A percentile compares a stretch with the other conserved stretches of the same genome.
phyloP scores from a whole-genome alignment of 1,140 invertebrate genomes.

The Coptotermes formosanus region DNA sequence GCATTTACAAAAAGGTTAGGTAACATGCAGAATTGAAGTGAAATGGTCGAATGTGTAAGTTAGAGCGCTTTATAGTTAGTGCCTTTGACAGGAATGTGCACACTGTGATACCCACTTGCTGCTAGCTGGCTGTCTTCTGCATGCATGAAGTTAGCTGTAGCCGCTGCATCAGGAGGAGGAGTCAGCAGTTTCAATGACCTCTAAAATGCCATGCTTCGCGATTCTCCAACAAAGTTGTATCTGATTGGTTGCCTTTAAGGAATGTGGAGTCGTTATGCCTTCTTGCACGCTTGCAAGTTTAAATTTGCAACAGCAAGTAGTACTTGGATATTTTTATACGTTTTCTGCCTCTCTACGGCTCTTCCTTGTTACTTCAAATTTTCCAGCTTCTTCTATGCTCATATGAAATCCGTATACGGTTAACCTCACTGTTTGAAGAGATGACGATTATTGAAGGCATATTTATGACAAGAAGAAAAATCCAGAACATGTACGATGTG shows the following conservation, averaged over 20 bases:
- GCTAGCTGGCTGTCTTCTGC: background rate
- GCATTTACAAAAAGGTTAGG: background rate
- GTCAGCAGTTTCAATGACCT: constrained; percentile 5
- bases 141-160: background rate
- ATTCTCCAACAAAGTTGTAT: background rate
- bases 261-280: constrained; percentile 19
- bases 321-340: background rate
- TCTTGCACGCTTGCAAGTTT: constrained; percentile 5
- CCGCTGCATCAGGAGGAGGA: background rate
- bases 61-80: background rate
- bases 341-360: background rate
- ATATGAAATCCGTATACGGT: background rate
- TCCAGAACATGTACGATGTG: background rate
- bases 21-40: background rate
- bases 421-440: background rate
- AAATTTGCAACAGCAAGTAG: background rate
- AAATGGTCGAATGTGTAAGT: background rate
- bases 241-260: background rate
- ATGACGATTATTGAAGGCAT: background rate
- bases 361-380: background rate
- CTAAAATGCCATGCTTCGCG: background rate
- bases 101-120: background rate
- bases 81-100: background rate
- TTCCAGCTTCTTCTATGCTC: background rate
- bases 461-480: background rate